Evolutionary conservation across 2,888 invertebrate genomes (phyloP).

Genomic region (Apamea anceps): DNA sequence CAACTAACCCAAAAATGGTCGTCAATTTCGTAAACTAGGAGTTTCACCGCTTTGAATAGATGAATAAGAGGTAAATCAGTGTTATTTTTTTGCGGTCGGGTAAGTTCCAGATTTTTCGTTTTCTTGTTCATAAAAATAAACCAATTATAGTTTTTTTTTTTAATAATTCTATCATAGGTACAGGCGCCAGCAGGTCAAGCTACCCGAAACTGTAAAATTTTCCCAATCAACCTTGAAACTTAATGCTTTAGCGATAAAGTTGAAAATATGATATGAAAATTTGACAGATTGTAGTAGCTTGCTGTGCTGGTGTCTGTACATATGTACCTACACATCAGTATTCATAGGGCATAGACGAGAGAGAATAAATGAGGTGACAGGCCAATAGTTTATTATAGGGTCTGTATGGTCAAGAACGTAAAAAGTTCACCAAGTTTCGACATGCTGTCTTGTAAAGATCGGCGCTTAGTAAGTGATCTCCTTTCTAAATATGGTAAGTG

Average conservation of each 20-base stretch:
- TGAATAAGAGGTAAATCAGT: neutral
- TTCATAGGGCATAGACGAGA: neutral
- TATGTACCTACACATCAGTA: neutral
- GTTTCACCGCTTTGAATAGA: neutral
- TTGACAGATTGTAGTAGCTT: too few species aligned
- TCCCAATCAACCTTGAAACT: too few species aligned
- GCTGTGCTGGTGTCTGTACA: too few species aligned
- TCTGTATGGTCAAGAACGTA: conserved; percentile 6
- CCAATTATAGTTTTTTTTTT: neutral
- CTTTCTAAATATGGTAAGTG: conserved; percentile 4
- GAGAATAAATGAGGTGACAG: neutral
- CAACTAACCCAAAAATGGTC: neutral
- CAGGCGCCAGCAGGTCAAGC: too few species aligned
- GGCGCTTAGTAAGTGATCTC: conserved; percentile 1
- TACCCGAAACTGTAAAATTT: too few species aligned
- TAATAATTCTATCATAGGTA: neutral
- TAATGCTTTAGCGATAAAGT: too few species aligned
- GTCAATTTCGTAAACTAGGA: neutral
- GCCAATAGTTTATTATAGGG: neutral
- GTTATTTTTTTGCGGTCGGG: neutral
- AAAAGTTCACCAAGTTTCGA: conserved; percentile 10
- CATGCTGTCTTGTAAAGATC: conserved; percentile 8
- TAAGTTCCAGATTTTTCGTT: neutral
- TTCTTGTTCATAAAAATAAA: neutral
- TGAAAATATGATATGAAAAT: too few species aligned